Percentiles rank a stretch among this genome's conserved stretches.
Conservation (phyloP, 23 tunicate species). For the Ciona savignyi region DNA sequence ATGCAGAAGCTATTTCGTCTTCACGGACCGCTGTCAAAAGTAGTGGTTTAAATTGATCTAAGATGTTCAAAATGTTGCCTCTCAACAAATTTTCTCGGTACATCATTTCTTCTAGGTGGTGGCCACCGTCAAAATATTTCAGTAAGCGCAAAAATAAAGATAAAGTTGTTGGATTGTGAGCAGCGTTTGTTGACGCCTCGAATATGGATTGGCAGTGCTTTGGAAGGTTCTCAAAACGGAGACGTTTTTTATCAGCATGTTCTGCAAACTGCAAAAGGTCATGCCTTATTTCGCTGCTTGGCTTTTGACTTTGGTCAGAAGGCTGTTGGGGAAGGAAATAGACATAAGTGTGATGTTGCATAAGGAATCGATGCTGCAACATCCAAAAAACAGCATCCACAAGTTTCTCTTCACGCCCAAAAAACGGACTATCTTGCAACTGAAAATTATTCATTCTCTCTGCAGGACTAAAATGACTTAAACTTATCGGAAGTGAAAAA, state of each 20-base stretch:
- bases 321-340: slow-evolving; percentile 35
- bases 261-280: background rate
- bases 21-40: slow-evolving; percentile 51
- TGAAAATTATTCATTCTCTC: slow-evolving; percentile 50
- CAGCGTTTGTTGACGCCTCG: background rate
- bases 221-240: slow-evolving; percentile 15
- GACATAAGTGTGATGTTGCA: slow-evolving; percentile 84
- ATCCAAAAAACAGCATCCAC: slow-evolving; percentile 79
- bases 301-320: background rate
- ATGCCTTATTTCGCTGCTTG: background rate
- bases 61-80: slow-evolving; percentile 28
- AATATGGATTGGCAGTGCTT: slow-evolving; percentile 16
- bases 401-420: slow-evolving; percentile 46
- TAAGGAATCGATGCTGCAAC: slow-evolving; percentile 70
- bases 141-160: slow-evolving; percentile 40
- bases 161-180: slow-evolving; percentile 29
- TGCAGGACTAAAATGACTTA: slow-evolving; percentile 28
- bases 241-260: background rate
- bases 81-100: slow-evolving; percentile 71
- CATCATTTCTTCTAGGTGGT: slow-evolving; percentile 94
- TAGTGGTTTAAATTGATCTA: slow-evolving; percentile 69
- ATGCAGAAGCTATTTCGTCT: slow-evolving; percentile 56
- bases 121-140: slow-evolving; percentile 78
- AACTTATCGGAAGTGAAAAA: slow-evolving; percentile 62
- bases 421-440: slow-evolving; percentile 53